Conservation (phyloP, 2,797 vertebrate species). For the Anas capensis region DNA sequence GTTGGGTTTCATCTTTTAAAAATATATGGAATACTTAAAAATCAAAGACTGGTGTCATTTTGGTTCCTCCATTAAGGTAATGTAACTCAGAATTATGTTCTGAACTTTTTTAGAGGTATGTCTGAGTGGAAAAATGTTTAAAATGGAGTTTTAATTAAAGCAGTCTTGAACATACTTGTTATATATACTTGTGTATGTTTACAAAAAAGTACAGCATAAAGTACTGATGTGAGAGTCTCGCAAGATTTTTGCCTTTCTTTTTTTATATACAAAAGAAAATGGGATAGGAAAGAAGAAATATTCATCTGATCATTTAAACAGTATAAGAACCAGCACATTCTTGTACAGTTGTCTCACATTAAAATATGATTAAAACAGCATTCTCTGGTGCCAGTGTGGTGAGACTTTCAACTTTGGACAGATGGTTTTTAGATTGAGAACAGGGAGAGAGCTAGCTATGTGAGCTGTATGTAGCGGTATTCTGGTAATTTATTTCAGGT, state of each 20-base stretch:
- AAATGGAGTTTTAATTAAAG: not conserved
- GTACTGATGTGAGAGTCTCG: not conserved
- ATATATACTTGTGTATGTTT: not conserved
- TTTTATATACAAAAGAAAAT: not conserved
- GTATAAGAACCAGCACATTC: not conserved
- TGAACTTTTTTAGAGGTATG: not conserved
- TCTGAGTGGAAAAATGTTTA: not conserved
- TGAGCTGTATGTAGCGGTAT: not conserved
- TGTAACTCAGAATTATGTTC: not conserved
- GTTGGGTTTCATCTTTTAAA: not conserved
- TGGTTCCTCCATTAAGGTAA: fast-evolving
- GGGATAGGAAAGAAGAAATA: not conserved
- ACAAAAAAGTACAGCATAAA: not conserved
- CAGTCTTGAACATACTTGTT: not conserved
- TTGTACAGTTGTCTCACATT: not conserved
- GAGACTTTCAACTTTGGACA: not conserved
- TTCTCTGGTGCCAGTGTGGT: not conserved
- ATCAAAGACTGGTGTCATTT: too few species aligned
- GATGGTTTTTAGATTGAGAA: not conserved
- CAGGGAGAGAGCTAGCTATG: not conserved
- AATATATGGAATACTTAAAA: not conserved
- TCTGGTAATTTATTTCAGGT: not conserved
- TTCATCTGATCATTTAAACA: not conserved
- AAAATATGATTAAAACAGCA: not conserved
- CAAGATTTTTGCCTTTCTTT: not conserved